Base-by-base conservation (phyloP, 2,113 vertebrate genomes). In the Merops nubicus region DNA sequence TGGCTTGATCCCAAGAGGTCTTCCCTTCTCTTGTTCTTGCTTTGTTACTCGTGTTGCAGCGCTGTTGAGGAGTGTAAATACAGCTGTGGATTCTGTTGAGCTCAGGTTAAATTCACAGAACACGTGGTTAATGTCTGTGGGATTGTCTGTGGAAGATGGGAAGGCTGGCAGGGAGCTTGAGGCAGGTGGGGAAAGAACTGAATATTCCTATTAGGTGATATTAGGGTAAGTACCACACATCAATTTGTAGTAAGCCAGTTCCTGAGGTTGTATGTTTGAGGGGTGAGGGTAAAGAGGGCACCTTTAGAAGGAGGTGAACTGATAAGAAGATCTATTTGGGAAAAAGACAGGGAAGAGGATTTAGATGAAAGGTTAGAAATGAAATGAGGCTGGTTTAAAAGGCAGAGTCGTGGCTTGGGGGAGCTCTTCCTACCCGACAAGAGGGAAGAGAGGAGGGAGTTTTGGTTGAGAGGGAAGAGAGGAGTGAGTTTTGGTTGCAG, bases 11-110 rank as follows among this genome's bases (percentile, higher is more conserved):
- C 21, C 4, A 0, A 38, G 50, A 80, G 19, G 6, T 73, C 9
- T 62, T 9, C 5, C 3, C 7, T 76, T 76, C 17, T 56, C 29
- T 63, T 9, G 3, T 48, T 69, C n/a, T 43, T 79, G 28, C 34
- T 63, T 56, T 78, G 47, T 56, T 45, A 8, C 14, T 76, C 0
- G 0, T 69, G 82, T 57, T 0, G 0, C n/a, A 48, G 9, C 1
- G 1, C 0, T 38, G 34, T 16, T 54, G 48, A 29, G 38, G 12
- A 63, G 26, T 16, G 33, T 11, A 75, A 67, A 43, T 59, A 34
- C 33, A 74, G 6, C 14, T 85, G 65, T 28, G 26, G 51, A 31
- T 78, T 77, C 54, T 75, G 15, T 40, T 68, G 51, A 59, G 3
- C 69, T 75, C 68, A 17, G 34, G 38, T 80, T 75, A 63, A 38